Evolutionary conservation across 1,140 invertebrate genomes (phyloP), one percentile per base, ranked within the genome.

Genomic region (Lepidotrigona ventralis): DNA sequence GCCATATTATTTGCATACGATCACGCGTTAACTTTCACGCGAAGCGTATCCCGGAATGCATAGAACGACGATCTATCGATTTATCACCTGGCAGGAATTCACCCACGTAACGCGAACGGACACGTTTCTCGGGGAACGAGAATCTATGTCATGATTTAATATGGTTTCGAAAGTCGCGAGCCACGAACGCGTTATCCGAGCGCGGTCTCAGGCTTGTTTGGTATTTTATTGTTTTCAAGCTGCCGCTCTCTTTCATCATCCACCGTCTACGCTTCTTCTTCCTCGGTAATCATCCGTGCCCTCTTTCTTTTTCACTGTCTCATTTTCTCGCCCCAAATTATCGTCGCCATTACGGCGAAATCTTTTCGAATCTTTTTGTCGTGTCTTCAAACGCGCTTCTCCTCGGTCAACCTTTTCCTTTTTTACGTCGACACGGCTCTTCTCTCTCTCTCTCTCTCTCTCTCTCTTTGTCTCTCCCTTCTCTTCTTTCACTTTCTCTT

Each of bases 121-220:
- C 53, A 79, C 29, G 83, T 78, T 78, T 84, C 63, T 39, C 79
- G 39, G 33, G 66, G 56, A 70, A 66, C 76, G 64, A 63, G 60
- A 72, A 81, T 77, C 69, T 76, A 68, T 76, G 87, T 78, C 82
- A 73, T 69, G 85, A 86, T 86, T 86, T 86, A 88, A 89, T 86
- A 90, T 82, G 88, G 82, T 90, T 91, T 90, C 89, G 90, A 91
- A 91, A 91, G 88, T 90, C 89, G 87, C 86, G 89, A 84, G 70
- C 78, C 66, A 71, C 69, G 60, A 54, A 51, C 58, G 51, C 58
- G 54, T 79, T 39, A 33, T 75, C 70, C 68, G 39, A n/a, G 15
- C 70, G 71, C 70, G 66, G 74, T 84, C 33, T 70, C 72, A 58
- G 83, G 77, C 66, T 39, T 72, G 54, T 76, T 82, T 77, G 88